phyloP scores from a whole-genome alignment of 35 echinoderm and acorn worm species.

The Heliocidaris erythrogramma region DNA sequence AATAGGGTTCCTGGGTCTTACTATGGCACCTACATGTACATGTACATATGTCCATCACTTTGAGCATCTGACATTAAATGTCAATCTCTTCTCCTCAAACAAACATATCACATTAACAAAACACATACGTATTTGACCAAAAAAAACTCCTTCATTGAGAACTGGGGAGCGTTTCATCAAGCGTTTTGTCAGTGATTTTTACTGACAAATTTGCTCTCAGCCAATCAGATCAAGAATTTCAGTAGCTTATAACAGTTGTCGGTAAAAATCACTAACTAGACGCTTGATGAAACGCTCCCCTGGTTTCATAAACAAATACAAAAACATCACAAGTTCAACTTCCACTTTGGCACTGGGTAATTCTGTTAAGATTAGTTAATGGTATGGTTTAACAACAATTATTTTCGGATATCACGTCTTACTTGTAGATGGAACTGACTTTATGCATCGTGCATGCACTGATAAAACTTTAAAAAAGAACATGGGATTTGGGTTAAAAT shows the following conservation, averaged over 20 bases:
- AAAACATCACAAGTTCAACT: neutral
- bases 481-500: neutral
- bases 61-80: neutral
- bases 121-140: neutral
- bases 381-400: neutral
- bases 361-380: neutral
- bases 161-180: too few relatives aligned
- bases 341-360: neutral
- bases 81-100: neutral
- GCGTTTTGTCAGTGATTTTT: too few relatives aligned
- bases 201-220: too few relatives aligned
- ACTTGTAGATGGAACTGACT: slow-evolving; percentile 5
- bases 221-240: too few relatives aligned
- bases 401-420: neutral
- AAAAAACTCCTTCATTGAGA: neutral
- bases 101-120: neutral
- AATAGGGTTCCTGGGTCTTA: too few relatives aligned
- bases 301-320: neutral
- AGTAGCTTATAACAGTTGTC: too few relatives aligned
- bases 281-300: too few relatives aligned
- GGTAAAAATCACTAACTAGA: too few relatives aligned
- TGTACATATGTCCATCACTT: neutral
- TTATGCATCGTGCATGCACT: neutral
- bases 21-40: too few relatives aligned
- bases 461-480: slow-evolving; percentile 13